Evolutionary conservation across 2,797 vertebrate species (phyloP), one percentile per base, ranked within the genome.

Genomic region (Momotus momota): DNA sequence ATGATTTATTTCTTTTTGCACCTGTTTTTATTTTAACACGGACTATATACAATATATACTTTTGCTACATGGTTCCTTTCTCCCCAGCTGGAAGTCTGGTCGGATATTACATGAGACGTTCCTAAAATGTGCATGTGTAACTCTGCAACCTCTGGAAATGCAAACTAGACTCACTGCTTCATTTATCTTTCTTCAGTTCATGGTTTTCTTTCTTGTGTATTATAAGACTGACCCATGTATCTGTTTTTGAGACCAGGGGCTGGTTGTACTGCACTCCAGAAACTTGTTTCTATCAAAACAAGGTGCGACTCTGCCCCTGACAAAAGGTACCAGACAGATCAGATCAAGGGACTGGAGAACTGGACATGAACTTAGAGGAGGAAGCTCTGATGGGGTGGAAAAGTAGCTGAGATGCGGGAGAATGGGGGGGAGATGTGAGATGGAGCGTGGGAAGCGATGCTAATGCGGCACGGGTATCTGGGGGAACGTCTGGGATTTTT

Each of bases 21-120:
- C 91, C 91, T 96, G 95, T 93, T 96, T 95, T 85, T 95, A 55
- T 94, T 95, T 95, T 95, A 93, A 71, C 27, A 61, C 66, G 51
- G 74, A 43, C 49, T 86, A 27, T 46, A 9, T 35, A 15, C 48
- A 54, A n/a, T 41, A 71, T 85, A 48, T 19, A 51, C n/a, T 88
- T 91, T 26, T 81, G 73, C 86, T 89, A 23, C 46, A 61, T 45
- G 73, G 72, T 55, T 93, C 75, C 64, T 69, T 89, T 88, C 51
- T 80, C 41, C 81, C n/a, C 86, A 78, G 79, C 91, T 97, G 85
- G 87, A 93, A 88, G 40, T 57, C 82, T 86, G 89, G 38, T 62
- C 51, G 57, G 79, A 58, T 91, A 27, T 2, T 86, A 90, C 6
- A 6, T 0, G 54, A 72, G 45, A 80, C 66, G 48, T 88, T 94